Percentiles rank a stretch among this genome's conserved stretches.
phyloP scores from a whole-genome alignment of 64 coral and sea anemone genomes.

The Montipora efflorescens region DNA sequence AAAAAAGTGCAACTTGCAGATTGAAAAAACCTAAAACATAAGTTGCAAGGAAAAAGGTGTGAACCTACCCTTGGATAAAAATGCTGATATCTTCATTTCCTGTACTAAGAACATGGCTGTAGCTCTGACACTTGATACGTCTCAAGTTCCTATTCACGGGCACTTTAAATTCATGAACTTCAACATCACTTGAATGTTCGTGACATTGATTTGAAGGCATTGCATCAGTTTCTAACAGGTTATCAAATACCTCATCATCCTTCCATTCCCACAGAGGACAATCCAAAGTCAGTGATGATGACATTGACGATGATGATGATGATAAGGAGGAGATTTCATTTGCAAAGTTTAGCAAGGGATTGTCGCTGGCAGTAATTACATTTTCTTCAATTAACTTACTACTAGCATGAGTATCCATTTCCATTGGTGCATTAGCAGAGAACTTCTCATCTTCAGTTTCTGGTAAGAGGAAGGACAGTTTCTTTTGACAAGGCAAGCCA shows the following conservation, averaged over 20 bases:
- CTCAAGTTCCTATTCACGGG: not conserved
- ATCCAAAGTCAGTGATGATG: not conserved
- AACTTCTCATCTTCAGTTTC: not conserved
- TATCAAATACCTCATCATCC: slow-evolving; percentile 39
- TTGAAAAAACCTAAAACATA: too few relatives aligned
- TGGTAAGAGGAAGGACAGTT: not conserved
- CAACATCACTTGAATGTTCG: not conserved
- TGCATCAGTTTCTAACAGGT: not conserved
- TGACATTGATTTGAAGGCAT: not conserved
- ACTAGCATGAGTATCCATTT: not conserved
- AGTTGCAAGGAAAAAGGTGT: too few relatives aligned
- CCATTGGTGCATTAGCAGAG: not conserved
- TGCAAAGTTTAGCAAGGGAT: not conserved
- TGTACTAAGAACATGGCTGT: not conserved
- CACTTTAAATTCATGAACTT: not conserved
- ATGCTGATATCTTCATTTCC: not conserved
- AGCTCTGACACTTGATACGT: not conserved
- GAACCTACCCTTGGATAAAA: slow-evolving; percentile 38
- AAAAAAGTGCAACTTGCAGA: too few relatives aligned
- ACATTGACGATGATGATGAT: too few relatives aligned
- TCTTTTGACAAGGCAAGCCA: slow-evolving; percentile 4
- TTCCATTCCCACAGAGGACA: not conserved
- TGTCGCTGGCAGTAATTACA: not conserved
- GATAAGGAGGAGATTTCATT: not conserved
- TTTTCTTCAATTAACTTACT: not conserved